Conservation (phyloP, 2,797 vertebrate genomes). For the Chromis chromis region DNA sequence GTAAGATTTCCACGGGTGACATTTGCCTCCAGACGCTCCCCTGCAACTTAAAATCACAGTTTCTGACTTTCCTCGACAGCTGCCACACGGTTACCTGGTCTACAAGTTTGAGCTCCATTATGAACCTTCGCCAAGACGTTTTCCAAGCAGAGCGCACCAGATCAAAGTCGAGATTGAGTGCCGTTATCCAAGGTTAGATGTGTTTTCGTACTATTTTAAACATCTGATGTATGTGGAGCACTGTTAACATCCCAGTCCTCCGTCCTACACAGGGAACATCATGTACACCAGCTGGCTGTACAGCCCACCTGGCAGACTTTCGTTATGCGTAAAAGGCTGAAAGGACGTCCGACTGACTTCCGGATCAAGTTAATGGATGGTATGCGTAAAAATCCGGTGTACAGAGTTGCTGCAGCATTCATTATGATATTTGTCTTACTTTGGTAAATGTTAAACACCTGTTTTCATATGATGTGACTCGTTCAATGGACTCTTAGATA, state of each 20-base stretch:
- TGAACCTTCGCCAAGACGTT: conserved; percentile 56
- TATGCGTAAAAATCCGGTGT: conserved; percentile 39
- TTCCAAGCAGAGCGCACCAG: conserved; percentile 32
- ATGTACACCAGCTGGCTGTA: conserved; percentile 74
- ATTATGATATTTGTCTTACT: background rate
- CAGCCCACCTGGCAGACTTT: conserved; percentile 76
- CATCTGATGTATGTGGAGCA: background rate
- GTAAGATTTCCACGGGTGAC: conserved; percentile 41
- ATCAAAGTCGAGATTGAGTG: conserved; percentile 77
- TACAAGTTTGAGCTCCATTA: conserved; percentile 80
- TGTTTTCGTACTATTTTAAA: background rate
- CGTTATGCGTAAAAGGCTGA: conserved; percentile 68
- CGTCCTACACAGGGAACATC: conserved; percentile 72
- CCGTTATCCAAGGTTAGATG: conserved; percentile 75
- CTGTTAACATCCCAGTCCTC: background rate
- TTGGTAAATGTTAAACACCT: background rate
- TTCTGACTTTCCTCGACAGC: conserved; percentile 50
- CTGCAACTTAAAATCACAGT: background rate
- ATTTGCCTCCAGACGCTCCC: background rate
- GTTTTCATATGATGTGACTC: background rate
- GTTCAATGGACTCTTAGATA: conserved; percentile 57
- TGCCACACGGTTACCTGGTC: conserved; percentile 52
- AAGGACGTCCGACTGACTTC: conserved; percentile 60
- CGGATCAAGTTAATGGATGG: conserved; percentile 80
- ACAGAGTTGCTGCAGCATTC: background rate